A percentile compares a stretch with the other conserved stretches of the same genome.
phyloP scores from a whole-genome alignment of 2,888 invertebrate species.

The Machimus rusticus region DNA sequence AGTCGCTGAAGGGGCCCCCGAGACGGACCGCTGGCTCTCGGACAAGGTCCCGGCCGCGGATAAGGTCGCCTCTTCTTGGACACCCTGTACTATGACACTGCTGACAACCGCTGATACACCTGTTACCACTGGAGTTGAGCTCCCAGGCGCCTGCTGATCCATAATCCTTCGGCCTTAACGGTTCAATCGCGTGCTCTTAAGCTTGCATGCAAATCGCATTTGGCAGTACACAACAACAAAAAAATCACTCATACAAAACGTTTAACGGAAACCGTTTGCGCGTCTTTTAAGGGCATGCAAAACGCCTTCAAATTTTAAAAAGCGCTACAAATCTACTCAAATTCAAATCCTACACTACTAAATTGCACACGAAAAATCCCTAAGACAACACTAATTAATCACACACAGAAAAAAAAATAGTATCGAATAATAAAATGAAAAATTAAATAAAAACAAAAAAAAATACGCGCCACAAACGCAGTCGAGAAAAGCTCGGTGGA shows the following conservation, averaged over 20 bases:
- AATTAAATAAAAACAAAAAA: not conserved
- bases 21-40: constrained; percentile 60
- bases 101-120: constrained; percentile 49
- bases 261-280: not conserved
- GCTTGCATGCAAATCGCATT: constrained; percentile 33
- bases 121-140: constrained; percentile 46
- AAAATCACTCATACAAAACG: not conserved
- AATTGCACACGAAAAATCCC: constrained; percentile 5
- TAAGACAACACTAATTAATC: not conserved
- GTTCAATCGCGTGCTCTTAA: not conserved
- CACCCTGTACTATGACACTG: constrained; percentile 46
- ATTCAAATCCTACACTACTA: not conserved
- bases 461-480: constrained; percentile 8
- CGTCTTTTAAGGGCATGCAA: not conserved
- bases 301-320: not conserved
- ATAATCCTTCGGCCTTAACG: not conserved
- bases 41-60: constrained; percentile 55
- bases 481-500: constrained; percentile 2
- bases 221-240: not conserved
- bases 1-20: constrained; percentile 61
- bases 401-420: not conserved
- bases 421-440: no score
- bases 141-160: constrained; percentile 33
- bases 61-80: constrained; percentile 56
- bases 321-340: not conserved